phyloP scores from a whole-genome alignment of 2,888 invertebrate species.

The Amiota communis region DNA sequence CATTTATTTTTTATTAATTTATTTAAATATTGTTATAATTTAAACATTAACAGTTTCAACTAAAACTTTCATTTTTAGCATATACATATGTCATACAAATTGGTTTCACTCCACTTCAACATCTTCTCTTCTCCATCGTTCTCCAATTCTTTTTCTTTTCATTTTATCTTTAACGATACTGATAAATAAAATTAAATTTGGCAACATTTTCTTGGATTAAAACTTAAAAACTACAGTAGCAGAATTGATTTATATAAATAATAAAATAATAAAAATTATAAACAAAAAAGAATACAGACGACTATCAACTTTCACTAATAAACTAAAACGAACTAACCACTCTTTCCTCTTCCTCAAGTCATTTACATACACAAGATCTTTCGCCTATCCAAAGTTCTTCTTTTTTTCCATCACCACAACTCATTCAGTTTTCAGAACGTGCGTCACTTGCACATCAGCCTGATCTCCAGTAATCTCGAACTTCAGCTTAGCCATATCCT shows the following conservation, averaged over 20 bases:
- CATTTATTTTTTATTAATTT: slow-evolving; percentile 20
- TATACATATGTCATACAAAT: not conserved
- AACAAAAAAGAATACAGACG: slow-evolving; percentile 3
- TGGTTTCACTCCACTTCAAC: not conserved
- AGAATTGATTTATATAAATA: slow-evolving; percentile 40
- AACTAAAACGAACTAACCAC: slow-evolving; percentile 20
- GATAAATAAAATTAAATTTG: slow-evolving; percentile 66
- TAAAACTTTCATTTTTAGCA: slow-evolving; percentile 8
- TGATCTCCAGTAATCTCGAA: slow-evolving; percentile 68
- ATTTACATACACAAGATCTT: slow-evolving; percentile 21
- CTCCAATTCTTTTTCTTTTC: slow-evolving; percentile 1
- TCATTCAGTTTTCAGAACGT: slow-evolving; percentile 58
- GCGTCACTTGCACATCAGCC: slow-evolving; percentile 65
- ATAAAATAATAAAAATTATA: slow-evolving; percentile 44
- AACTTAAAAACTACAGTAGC: slow-evolving; percentile 64
- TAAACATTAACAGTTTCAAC: slow-evolving; percentile 1
- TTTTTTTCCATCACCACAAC: not conserved
- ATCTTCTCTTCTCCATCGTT: too few species aligned
- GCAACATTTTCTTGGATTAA: slow-evolving; percentile 63
- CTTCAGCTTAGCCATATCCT: slow-evolving; percentile 68
- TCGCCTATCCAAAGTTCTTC: not conserved
- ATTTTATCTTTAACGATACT: not conserved
- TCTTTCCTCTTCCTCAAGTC: not conserved
- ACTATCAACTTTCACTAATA: slow-evolving; percentile 54
- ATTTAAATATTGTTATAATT: slow-evolving; percentile 20